Conservation (phyloP, 1,140 invertebrate species). For the Holotrichia oblita region DNA sequence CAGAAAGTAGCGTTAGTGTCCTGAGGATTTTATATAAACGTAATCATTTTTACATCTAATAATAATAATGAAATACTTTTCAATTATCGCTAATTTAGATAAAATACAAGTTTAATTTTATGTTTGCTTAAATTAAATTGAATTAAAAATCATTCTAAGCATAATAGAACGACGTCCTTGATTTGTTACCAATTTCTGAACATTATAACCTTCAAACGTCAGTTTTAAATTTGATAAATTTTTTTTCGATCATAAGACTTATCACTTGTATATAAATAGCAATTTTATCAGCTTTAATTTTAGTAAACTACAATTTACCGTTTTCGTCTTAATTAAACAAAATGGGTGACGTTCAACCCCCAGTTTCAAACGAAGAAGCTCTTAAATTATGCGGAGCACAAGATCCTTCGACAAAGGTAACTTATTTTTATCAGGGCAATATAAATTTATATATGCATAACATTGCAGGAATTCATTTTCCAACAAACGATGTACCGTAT, state of each 20-base stretch:
- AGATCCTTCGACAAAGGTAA: conserved; percentile 71
- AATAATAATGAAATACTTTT: too few relatives aligned
- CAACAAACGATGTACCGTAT: conserved; percentile 97
- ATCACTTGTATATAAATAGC: background rate
- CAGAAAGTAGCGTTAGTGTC: too few relatives aligned
- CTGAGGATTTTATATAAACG: too few relatives aligned
- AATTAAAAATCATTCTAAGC: background rate
- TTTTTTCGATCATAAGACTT: background rate
- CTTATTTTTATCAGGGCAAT: too few relatives aligned
- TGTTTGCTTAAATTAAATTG: background rate
- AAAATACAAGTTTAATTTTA: too few relatives aligned
- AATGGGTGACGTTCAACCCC: conserved; percentile 36
- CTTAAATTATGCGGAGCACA: conserved; percentile 71
- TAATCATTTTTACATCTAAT: too few relatives aligned
- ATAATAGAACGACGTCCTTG: background rate
- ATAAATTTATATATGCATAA: too few relatives aligned
- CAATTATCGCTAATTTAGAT: too few relatives aligned
- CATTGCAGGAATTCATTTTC: conserved; percentile 82
- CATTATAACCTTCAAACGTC: conserved; percentile 14
- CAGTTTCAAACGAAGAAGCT: conserved; percentile 70
- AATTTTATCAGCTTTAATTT: background rate
- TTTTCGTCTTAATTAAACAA: background rate
- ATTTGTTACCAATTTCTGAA: background rate
- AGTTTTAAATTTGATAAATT: background rate
- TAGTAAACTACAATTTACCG: background rate